Conservation (phyloP, 2,113 vertebrate species). For the Meleagris gallopavo region DNA sequence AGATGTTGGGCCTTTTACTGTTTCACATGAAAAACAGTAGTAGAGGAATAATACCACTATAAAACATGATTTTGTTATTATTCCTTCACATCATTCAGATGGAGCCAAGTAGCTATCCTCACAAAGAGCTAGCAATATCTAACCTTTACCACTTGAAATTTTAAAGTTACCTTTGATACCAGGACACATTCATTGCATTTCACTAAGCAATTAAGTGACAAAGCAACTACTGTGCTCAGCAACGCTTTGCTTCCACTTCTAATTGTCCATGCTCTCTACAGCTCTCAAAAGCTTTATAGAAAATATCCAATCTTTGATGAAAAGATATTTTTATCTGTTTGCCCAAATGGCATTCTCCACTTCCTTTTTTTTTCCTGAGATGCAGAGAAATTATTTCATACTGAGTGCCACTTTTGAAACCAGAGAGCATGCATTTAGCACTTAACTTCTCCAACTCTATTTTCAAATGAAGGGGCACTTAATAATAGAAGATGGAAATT, state of each 20-base stretch:
- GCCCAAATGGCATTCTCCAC: neutral
- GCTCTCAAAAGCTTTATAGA: neutral
- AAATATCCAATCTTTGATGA: neutral
- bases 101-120: neutral
- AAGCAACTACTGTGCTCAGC: neutral
- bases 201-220: neutral
- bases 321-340: neutral
- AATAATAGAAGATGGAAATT: neutral
- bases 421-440: neutral
- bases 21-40: constrained; percentile 25
- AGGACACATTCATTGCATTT: neutral
- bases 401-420: neutral
- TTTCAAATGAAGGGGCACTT: neutral
- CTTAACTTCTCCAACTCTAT: neutral
- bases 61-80: constrained; percentile 34
- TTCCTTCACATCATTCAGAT: neutral
- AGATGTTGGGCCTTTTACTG: constrained; percentile 23
- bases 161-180: neutral
- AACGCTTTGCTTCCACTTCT: neutral
- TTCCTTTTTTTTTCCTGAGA: neutral
- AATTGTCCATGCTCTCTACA: neutral
- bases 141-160: neutral
- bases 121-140: neutral
- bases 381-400: neutral
- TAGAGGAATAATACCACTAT: constrained; percentile 12